A percentile compares a stretch with the other conserved stretches of the same genome.
Conservation (phyloP, 2,797 vertebrate species). For the Etheostoma perlongum region DNA sequence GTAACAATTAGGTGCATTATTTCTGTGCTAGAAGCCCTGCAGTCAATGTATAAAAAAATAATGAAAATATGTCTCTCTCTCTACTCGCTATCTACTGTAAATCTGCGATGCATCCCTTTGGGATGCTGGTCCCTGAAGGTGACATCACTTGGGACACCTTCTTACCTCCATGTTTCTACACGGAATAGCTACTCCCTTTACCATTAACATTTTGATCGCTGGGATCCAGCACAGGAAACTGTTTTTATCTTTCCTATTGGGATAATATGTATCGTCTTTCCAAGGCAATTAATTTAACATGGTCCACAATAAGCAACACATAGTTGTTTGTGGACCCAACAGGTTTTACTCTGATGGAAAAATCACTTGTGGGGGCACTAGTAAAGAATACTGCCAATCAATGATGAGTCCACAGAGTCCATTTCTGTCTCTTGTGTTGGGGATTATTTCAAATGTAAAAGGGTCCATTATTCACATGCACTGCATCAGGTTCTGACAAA, state of each 20-base stretch:
- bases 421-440: neutral
- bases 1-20: neutral
- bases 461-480: neutral
- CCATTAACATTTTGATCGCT: neutral
- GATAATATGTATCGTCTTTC: slow-evolving; percentile 5
- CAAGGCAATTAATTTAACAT: slow-evolving; percentile 23
- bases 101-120: slow-evolving; percentile 9
- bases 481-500: neutral
- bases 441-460: neutral
- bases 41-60: neutral
- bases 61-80: neutral
- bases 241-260: neutral
- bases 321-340: neutral
- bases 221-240: neutral
- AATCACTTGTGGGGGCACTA: slow-evolving; percentile 13
- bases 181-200: neutral
- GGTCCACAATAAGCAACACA: neutral
- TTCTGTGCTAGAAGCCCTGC: neutral
- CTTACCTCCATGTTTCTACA: neutral
- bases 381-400: neutral
- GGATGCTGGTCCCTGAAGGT: slow-evolving; percentile 39
- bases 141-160: slow-evolving; percentile 44
- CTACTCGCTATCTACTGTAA: too few relatives aligned
- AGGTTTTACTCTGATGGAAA: slow-evolving; percentile 3
- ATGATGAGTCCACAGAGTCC: neutral